Conservation (phyloP, 2,888 invertebrate species). For the Hymenopus coronatus region DNA sequence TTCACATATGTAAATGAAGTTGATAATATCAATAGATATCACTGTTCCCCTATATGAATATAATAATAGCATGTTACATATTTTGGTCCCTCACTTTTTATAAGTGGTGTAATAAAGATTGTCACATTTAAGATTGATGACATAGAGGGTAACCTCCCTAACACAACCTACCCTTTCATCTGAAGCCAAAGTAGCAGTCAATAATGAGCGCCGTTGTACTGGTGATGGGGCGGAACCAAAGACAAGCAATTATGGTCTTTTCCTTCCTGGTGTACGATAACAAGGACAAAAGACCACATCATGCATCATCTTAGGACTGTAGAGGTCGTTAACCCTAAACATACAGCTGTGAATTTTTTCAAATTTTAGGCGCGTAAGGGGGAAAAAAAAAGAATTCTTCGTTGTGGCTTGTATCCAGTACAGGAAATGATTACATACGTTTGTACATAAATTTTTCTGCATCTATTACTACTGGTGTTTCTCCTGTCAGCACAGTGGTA, state of each 20-base stretch:
- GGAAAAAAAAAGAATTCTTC: too few species aligned
- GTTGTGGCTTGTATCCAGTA: too few species aligned
- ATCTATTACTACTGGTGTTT: too few species aligned
- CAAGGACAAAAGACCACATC: background rate
- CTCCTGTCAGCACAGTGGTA: too few species aligned
- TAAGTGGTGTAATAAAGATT: background rate
- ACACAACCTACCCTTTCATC: background rate
- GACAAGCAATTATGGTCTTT: background rate
- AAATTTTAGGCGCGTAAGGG: too few species aligned
- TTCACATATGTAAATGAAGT: background rate
- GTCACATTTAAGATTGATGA: background rate
- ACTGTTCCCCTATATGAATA: background rate
- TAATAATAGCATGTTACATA: background rate
- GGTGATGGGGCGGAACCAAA: background rate
- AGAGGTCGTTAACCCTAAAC: background rate
- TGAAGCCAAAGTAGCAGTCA: background rate
- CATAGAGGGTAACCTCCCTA: background rate
- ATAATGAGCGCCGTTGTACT: background rate
- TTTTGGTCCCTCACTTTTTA: background rate
- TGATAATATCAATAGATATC: background rate
- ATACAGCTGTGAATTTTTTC: too few species aligned
- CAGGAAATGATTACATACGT: too few species aligned
- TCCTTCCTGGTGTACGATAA: background rate
- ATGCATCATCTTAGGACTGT: background rate
- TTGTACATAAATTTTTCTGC: too few species aligned